Percentiles rank a stretch among this genome's conserved stretches.
These are phyloP conservation scores for Pangasianodon hypophthalmus DNA, from an alignment of 2,113 vertebrate genomes.

Conservation along the genomic window DNA sequence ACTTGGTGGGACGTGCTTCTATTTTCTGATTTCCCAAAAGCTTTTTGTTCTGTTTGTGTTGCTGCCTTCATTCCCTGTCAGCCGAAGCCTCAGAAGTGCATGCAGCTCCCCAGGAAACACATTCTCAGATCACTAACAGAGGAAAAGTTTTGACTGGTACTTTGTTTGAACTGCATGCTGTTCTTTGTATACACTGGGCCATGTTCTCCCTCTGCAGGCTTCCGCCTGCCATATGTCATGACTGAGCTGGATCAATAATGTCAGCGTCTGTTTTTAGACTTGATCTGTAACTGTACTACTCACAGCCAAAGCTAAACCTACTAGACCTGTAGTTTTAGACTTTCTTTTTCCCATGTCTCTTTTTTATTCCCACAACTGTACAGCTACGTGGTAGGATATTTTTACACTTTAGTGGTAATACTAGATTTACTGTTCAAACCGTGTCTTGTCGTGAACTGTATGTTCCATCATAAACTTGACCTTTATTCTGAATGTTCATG, in stretches of 20 bases:
- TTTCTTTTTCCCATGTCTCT: neutral
- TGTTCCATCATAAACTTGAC: neutral
- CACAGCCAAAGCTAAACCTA: neutral
- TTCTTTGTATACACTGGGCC: slow-evolving; percentile 30
- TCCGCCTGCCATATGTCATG: slow-evolving; percentile 8
- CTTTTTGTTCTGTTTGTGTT: slow-evolving; percentile 49
- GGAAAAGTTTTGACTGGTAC: slow-evolving; percentile 36
- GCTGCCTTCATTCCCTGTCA: slow-evolving; percentile 46
- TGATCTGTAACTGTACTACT: neutral
- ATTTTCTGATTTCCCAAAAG: slow-evolving; percentile 51
- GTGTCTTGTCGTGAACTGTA: neutral
- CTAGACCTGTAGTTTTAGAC: neutral
- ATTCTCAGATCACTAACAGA: slow-evolving; percentile 16
- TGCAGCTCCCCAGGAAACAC: slow-evolving; percentile 31
- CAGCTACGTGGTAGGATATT: neutral
- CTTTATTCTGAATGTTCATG: neutral
- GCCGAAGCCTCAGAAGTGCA: slow-evolving; percentile 34
- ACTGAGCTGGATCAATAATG: slow-evolving; percentile 16
- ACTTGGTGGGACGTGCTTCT: slow-evolving; percentile 40
- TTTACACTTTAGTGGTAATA: neutral
- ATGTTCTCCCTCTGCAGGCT: slow-evolving; percentile 9
- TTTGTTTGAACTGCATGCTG: slow-evolving; percentile 27
- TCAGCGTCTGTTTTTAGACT: slow-evolving; percentile 10
- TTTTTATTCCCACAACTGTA: neutral
- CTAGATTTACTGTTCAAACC: neutral